Base-by-base conservation (phyloP, 2,113 vertebrate genomes). In the Microcebus lehilahytsara region DNA sequence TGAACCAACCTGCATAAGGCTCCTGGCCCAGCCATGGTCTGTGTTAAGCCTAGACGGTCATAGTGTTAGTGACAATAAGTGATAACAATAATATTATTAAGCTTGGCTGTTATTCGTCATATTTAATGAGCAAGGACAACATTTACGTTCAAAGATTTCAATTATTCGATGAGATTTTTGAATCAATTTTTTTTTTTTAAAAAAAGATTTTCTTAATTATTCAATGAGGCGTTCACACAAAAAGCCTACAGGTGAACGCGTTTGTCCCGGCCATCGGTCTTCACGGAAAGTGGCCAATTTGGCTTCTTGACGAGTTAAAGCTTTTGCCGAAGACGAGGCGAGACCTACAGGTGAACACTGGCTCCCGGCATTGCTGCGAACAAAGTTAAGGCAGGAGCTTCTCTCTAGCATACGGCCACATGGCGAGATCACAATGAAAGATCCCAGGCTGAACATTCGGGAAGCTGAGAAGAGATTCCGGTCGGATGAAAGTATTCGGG, bases 311-410 rank as follows among this genome's bases (percentile, higher is more conserved):
- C 27, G 34, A 78, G 2, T 23, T 27, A 49, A 22, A 78, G 37
- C 17, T 69, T 88, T 87, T 77, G 67, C 51, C 0, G 6, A 11
- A 3, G 37, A 46, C 42, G 42, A 58, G 60, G 23, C 7, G 37
- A 60, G 37, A 58, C 71, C 4, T 27, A 10, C 0, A 0, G 75
- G 56, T 5, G 16, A 58, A 32, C 2, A 0, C n/a, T 37, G 19
- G 20, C 64, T n/a, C 32, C 67, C 4, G 2, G 56, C 25, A 1
- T 16, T 9, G 40, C 4, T 66, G 75, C 83, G 14, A 89, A 85
- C 64, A 37, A 78, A 34, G 30, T 20, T 40, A 92, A 58, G 8
- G 0, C n/a, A 0, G 20, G 30, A 46, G 25, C 49, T 14, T 66
- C 64, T 71, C 27, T 75, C 11, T 3, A 32, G 92, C 72, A 79